Conservation (phyloP, 2,113 vertebrate species). For the Litocranius walleri region DNA sequence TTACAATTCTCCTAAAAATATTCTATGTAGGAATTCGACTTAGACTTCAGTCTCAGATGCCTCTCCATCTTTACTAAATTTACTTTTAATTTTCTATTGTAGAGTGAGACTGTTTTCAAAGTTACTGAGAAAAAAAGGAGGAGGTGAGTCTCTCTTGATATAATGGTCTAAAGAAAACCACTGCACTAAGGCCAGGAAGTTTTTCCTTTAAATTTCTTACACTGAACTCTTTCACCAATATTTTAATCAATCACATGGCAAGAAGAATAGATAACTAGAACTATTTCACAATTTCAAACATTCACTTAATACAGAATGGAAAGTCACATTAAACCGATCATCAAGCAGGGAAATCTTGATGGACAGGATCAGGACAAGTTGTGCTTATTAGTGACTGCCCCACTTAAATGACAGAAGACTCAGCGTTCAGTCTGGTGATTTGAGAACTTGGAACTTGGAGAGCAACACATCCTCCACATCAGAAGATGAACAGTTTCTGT, state of each 20-base stretch:
- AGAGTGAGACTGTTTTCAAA: conserved; percentile 22
- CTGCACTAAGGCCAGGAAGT: neutral
- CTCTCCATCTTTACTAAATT: neutral
- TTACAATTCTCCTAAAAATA: neutral
- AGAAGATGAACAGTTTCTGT: neutral
- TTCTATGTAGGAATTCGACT: neutral
- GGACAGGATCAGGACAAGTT: neutral
- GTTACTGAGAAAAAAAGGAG: neutral
- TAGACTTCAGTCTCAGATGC: neutral
- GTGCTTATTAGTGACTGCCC: neutral
- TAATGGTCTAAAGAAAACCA: neutral
- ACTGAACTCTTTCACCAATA: neutral
- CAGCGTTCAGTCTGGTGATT: neutral
- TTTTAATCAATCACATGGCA: conserved; percentile 10
- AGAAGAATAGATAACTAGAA: neutral
- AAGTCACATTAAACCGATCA: neutral
- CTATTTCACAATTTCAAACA: conserved; percentile 20
- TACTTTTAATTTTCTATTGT: conserved; percentile 26
- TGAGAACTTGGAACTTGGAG: neutral
- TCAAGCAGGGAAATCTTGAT: neutral
- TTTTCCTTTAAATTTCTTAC: conserved; percentile 17
- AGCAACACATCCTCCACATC: neutral
- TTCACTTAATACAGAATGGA: neutral
- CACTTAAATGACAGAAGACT: neutral
- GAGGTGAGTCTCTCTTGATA: neutral